Conservation (phyloP, 2,888 invertebrate genomes). For the Clitarchus hookeri region DNA sequence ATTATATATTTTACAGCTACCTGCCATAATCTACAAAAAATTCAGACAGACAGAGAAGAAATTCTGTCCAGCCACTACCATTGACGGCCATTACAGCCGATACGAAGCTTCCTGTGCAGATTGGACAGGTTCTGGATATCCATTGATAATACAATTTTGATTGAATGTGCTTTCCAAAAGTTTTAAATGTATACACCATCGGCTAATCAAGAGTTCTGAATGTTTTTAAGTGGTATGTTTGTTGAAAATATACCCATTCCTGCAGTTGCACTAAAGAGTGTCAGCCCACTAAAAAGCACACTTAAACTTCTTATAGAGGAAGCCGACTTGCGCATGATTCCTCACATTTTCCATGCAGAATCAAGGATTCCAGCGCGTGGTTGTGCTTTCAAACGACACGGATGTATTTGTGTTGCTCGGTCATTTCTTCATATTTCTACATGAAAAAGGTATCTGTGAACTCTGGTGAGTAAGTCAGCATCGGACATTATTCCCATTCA, state of each 20-base stretch:
- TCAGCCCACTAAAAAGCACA: too few species aligned
- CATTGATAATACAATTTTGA: not conserved
- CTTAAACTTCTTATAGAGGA: not conserved
- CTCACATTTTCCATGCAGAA: not conserved
- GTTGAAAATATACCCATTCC: not conserved
- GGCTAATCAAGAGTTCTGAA: not conserved
- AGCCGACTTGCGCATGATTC: not conserved
- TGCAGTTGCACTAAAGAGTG: not conserved
- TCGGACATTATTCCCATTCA: not conserved
- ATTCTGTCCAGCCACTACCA: constrained; percentile 5
- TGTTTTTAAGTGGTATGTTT: not conserved
- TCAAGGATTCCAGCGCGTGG: not conserved
- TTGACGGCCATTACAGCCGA: not conserved
- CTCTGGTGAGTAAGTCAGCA: not conserved
- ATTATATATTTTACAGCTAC: not conserved
- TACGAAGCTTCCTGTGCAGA: constrained; percentile 3
- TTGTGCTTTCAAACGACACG: constrained; percentile 16
- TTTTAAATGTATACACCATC: not conserved
- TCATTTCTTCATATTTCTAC: not conserved
- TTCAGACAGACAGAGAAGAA: not conserved
- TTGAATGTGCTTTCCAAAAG: not conserved
- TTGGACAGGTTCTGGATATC: not conserved
- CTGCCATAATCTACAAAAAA: not conserved
- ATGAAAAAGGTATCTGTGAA: not conserved
- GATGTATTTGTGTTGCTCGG: not conserved